These are phyloP conservation scores for Ectemnius lituratus DNA, from an alignment of 2,888 invertebrate species.

Conservation along the genomic window DNA sequence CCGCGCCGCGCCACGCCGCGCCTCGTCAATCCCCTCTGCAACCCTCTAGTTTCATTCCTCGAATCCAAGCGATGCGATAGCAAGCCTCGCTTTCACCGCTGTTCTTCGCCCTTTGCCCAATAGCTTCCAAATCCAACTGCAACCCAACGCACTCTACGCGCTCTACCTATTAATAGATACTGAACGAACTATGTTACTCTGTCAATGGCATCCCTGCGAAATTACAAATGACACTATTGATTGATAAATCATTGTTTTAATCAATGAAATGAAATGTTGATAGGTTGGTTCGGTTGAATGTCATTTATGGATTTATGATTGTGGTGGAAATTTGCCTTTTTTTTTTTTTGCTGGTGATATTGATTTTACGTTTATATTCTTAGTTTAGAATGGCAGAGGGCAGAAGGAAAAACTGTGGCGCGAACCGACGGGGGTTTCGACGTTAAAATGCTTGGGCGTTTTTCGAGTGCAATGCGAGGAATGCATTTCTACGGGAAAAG, in stretches of 20 bases:
- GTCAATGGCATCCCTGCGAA: conserved; percentile 37
- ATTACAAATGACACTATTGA: no score
- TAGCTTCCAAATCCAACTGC: neutral
- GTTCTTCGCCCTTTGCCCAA: conserved; percentile 59
- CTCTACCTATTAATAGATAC: conserved; percentile 44
- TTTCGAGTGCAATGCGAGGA: neutral
- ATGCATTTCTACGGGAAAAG: neutral
- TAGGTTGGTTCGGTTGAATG: no score
- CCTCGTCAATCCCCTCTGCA: neutral
- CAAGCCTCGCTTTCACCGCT: conserved; percentile 46
- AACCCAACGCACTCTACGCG: conserved; percentile 28
- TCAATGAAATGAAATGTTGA: no score
- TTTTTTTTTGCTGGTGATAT: no score
- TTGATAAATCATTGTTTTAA: no score
- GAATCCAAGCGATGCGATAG: neutral
- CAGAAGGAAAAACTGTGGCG: neutral
- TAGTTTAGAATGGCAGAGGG: neutral
- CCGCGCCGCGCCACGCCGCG: neutral
- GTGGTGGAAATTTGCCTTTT: no score
- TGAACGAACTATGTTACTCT: conserved; percentile 18
- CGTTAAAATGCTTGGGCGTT: no score
- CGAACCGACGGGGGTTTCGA: neutral
- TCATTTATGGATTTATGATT: no score
- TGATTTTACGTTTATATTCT: no score
- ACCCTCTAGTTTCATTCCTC: neutral